Evolutionary conservation across 2,113 vertebrate genomes (phyloP), one percentile per base, ranked within the genome.

Genomic region (Bufo gargarizans): DNA sequence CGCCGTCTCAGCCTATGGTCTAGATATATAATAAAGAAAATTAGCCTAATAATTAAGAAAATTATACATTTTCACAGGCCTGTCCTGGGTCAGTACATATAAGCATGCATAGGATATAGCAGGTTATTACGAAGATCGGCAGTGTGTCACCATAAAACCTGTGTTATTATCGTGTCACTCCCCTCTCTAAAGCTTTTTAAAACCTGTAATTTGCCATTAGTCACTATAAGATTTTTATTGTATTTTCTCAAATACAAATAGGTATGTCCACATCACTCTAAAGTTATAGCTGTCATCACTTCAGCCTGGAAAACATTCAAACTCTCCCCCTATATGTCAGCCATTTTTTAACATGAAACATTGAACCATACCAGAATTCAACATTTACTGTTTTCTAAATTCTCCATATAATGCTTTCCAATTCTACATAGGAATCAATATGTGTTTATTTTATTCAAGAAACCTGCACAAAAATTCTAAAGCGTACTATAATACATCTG

Each of bases 151-250:
- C n/a, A 86, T 65, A 50, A 86, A 79, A 56, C 33, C 76, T 43
- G 17, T 56, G 49, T 43, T 45, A 87, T 81, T 80, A 72, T 6
- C 13, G 16, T 11, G 65, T 47, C 50, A 58, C 86, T 49, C 78
- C 78, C 63, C 79, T 45, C 79, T 59, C 20, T 43, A 74, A 87
- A 72, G 77, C 78, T 74, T 87, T 69, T 69, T 56, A 72, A 86
- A 82, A 81, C 77, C 86, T 72, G 43, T 74, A 71, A 87, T 87
- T 87, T 87, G 58, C 55, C 14, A 43, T 87, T 72, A 87, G 86
- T 87, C 78, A 87, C 6, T 10, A 87, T 49, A 63, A 12, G n/a
- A 4, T 43, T 82, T 87, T 87, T 82, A 87, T 87, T 87, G 78
- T 33, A 6, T 47, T 72, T 87, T 87, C 86, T 49, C 77, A 83